These are phyloP conservation scores for Sycophila sp. DNA, from an alignment of 1,140 invertebrate species.

Conservation along the genomic window DNA sequence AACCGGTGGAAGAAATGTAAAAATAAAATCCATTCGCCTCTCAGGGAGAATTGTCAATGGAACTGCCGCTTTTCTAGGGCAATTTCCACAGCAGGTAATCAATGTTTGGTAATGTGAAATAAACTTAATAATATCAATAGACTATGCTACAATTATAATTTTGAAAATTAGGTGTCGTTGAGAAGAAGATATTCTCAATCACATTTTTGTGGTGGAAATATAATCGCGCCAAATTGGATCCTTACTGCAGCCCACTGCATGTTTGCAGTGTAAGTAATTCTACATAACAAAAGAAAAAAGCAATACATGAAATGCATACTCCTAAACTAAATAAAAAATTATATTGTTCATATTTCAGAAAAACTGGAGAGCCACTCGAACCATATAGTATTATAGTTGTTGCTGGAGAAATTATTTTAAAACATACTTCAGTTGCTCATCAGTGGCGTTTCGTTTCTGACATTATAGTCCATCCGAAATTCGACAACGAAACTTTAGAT, in stretches of 20 bases:
- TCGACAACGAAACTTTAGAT: neutral
- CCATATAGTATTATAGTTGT: conserved; percentile 4
- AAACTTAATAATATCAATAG: neutral
- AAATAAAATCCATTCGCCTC: neutral
- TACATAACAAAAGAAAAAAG: neutral
- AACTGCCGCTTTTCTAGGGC: conserved; percentile 6
- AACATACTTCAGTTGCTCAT: neutral
- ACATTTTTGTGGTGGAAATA: conserved; percentile 35
- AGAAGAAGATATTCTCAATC: conserved; percentile 19
- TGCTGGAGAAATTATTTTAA: conserved; percentile 27
- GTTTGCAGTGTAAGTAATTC: conserved; percentile 2
- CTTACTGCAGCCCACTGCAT: conserved; percentile 30
- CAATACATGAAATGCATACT: neutral
- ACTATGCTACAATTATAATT: neutral
- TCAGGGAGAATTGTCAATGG: conserved; percentile 28
- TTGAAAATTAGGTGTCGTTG: conserved; percentile 32
- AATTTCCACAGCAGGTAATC: conserved; percentile 33
- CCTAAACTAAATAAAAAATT: neutral
- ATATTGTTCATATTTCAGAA: neutral
- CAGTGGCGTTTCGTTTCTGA: conserved; percentile 15
- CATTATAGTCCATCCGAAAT: conserved; percentile 11
- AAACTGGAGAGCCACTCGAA: neutral
- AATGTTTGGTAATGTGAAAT: neutral
- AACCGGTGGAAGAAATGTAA: neutral
- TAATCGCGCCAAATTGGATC: conserved; percentile 17